Conservation (phyloP, 2,888 invertebrate species). For the Thysanoteuthis rhombus region DNA sequence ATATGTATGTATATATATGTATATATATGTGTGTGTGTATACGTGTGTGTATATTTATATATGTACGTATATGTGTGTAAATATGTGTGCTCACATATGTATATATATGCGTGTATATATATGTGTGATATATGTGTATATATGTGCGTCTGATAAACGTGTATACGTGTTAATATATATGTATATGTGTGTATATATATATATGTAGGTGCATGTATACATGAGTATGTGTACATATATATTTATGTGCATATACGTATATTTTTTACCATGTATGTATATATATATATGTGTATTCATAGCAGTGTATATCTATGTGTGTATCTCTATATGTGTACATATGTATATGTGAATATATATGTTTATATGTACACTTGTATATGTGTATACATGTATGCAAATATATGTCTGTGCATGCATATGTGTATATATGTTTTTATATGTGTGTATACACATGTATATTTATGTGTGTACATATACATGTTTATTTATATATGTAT, state of each 20-base stretch:
- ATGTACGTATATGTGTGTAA: background rate
- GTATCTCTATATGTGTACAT: too few species aligned
- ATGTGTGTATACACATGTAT: too few species aligned
- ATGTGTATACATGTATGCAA: too few species aligned
- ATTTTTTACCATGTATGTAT: background rate
- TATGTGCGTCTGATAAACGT: background rate
- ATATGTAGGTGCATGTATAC: background rate
- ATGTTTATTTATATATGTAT: too few species aligned
- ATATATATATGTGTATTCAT: background rate
- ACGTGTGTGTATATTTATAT: background rate
- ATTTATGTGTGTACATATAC: too few species aligned
- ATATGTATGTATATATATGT: too few species aligned
- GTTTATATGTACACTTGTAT: too few species aligned
- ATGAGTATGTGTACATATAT: fast-evolving
- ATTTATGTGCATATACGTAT: background rate
- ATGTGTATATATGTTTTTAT: too few species aligned
- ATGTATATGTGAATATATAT: too few species aligned
- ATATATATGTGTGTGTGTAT: background rate
- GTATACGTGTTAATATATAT: background rate
- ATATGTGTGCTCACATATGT: background rate
- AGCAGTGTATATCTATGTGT: too few species aligned
- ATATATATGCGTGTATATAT: background rate
- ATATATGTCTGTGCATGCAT: too few species aligned
- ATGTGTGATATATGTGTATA: background rate
- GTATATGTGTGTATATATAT: background rate